A percentile compares a stretch with the other conserved stretches of the same genome.
Evolutionary conservation across 2,888 invertebrate genomes (phyloP).

Genomic region (Drosophila paramelanica): DNA sequence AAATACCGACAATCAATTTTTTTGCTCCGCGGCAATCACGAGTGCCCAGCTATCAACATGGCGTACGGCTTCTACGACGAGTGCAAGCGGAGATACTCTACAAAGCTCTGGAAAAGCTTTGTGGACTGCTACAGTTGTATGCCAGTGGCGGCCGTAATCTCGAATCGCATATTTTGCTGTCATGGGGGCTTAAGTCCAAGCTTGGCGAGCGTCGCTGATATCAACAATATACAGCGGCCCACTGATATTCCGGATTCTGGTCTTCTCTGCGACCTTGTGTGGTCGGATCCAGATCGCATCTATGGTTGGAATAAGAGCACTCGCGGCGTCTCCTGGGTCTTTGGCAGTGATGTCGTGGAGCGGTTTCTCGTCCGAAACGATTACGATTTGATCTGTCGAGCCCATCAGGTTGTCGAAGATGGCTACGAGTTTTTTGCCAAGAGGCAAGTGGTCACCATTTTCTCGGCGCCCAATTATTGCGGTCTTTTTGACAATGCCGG

Average conservation of each 20-base stretch:
- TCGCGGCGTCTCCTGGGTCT: slow-evolving; percentile 45
- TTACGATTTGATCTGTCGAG: slow-evolving; percentile 98
- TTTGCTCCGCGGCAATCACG: slow-evolving; percentile 83
- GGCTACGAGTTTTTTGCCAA: slow-evolving; percentile 98
- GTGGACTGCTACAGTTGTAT: slow-evolving; percentile 91
- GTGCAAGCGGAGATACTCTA: slow-evolving; percentile 96
- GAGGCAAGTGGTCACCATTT: slow-evolving; percentile 94
- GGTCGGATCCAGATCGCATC: slow-evolving; percentile 97
- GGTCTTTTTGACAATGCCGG: slow-evolving; percentile 92
- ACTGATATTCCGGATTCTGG: slow-evolving; percentile 98
- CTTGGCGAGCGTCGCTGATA: slow-evolving; percentile 88
- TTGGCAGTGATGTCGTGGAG: slow-evolving; percentile 91
- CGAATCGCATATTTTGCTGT: slow-evolving; percentile 90
- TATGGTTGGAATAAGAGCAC: slow-evolving; percentile 93
- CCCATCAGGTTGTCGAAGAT: slow-evolving; percentile 97
- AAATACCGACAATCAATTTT: slow-evolving; percentile 28
- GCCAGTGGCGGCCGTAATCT: slow-evolving; percentile 94
- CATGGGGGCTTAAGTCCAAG: slow-evolving; percentile 93
- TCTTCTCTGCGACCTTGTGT: slow-evolving; percentile 95
- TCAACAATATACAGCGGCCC: slow-evolving; percentile 98
- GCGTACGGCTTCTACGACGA: slow-evolving; percentile 97
- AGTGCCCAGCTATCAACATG: slow-evolving; percentile 96
- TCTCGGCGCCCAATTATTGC: slow-evolving; percentile 93
- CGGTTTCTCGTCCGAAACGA: slow-evolving; percentile 89
- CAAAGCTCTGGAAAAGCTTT: slow-evolving; percentile 99